Evolutionary conservation across 53 echinoderm and acorn worm species (phyloP).

Genomic region (Hippasteria phrygiana): DNA sequence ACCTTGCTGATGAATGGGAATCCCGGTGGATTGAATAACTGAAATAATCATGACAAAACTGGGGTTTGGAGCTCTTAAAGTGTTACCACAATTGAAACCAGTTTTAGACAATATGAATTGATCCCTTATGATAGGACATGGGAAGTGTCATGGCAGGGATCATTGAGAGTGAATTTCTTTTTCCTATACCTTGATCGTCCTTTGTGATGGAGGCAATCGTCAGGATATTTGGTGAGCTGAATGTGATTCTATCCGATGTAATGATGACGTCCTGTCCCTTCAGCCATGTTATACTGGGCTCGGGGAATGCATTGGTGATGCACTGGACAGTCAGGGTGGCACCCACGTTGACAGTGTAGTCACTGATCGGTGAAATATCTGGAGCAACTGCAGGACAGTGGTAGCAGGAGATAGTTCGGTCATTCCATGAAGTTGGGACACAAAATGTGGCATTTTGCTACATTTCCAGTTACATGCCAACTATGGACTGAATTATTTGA

Average conservation of each 20-base stretch:
- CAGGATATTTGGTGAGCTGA: conserved; percentile 62
- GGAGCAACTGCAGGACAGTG: conserved; percentile 75
- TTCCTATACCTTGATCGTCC: conserved; percentile 72
- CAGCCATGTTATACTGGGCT: conserved; percentile 80
- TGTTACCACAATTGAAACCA: too few relatives aligned
- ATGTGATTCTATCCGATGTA: conserved; percentile 53
- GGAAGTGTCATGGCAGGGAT: too few relatives aligned
- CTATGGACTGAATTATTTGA: too few relatives aligned
- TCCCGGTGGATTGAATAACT: too few relatives aligned
- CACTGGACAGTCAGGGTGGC: conserved; percentile 65
- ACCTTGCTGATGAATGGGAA: too few relatives aligned
- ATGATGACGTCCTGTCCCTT: conserved; percentile 73
- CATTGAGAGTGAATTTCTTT: not conserved
- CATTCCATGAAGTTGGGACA: not conserved
- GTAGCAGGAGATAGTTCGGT: not conserved
- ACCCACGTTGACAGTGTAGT: conserved; percentile 66
- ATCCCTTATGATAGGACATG: too few relatives aligned
- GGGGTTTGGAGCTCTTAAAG: too few relatives aligned
- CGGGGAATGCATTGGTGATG: conserved; percentile 71
- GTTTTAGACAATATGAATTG: too few relatives aligned
- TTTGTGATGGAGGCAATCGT: conserved; percentile 62
- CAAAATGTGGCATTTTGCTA: too few relatives aligned
- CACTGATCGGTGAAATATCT: conserved; percentile 68
- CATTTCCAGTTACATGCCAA: too few relatives aligned
- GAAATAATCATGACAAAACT: too few relatives aligned